Conservation (phyloP, 2,888 invertebrate species). For the Actias luna region DNA sequence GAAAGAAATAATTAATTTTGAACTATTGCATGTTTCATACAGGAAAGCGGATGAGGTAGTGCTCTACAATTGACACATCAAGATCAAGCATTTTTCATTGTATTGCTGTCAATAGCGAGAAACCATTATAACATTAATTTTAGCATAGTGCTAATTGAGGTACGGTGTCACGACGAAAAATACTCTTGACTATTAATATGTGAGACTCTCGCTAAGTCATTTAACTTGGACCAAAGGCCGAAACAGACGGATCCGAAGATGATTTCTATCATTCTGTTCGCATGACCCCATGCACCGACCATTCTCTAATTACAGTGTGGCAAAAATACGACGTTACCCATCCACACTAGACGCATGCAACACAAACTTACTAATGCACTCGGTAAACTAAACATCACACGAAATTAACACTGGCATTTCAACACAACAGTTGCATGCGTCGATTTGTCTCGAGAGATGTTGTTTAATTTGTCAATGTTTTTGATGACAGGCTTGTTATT, state of each 20-base stretch:
- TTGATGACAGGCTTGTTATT: slow-evolving; percentile 71
- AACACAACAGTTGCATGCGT: not conserved
- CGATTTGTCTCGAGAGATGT: slow-evolving; percentile 43
- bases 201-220: not conserved
- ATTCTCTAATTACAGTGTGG: slow-evolving; percentile 72
- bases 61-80: no score
- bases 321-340: slow-evolving; percentile 67
- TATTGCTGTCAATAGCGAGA: no score
- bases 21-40: no score
- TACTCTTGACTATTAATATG: not conserved
- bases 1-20: no score
- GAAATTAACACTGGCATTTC: slow-evolving; percentile 30
- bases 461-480: slow-evolving; percentile 80
- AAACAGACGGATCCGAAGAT: slow-evolving; percentile 37
- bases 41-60: no score
- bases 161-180: no score
- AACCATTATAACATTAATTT: no score
- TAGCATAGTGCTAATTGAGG: no score
- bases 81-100: no score
- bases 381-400: slow-evolving; percentile 24
- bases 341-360: slow-evolving; percentile 42
- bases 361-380: slow-evolving; percentile 37
- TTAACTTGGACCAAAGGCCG: slow-evolving; percentile 23
- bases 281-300: slow-evolving; percentile 71
- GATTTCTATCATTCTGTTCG: slow-evolving; percentile 70